Base-by-base conservation (phyloP, 2,888 invertebrate genomes). In the Coremacera marginata region DNA sequence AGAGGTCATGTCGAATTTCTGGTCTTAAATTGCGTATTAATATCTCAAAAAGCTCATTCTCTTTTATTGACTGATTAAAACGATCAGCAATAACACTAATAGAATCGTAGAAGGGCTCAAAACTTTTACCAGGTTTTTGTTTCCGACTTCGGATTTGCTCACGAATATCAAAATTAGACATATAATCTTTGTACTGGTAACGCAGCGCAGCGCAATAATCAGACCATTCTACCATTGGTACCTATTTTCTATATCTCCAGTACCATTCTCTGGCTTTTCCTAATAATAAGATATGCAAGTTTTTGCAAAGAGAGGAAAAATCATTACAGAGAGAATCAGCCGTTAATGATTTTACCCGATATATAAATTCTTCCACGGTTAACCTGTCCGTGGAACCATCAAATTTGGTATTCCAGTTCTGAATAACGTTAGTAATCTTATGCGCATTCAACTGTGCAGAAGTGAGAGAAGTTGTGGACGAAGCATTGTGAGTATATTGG, bases 1-100 rank as follows among this genome's bases (percentile, higher is more conserved):
- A 27, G 14, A 78, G 27, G 5, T 78, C 78, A 11, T 78, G 72
- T 0, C 75, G 51, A 19, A 78, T 74, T 0, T 78, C 75, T 0
- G 75, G 70, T 22, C 60, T 63, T 0, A 72, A 34, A 11, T 76
- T 78, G 37, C 77, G 37, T 3, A 57, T 63, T 1, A 72, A 5
- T 0, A 76, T 76, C 25, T 76, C 76, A 52, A 76, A 52, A 11
- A 70, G 27, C 19, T 76, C 76, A 1, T 9, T 11, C 19, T 77
- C 72, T 0, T 25, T 3, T 7, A 77, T 25, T 7, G 67, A 67
- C 52, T 52, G 7, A 52, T 4, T 5, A 1, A 52, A 52, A 52
- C 52, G 52, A 16, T 52, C 52, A 5, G 19, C 2, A n/a, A 52
- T 52, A 19, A n/a, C 16, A 9, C 7, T 52, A 19, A 52, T 52